Percentiles rank a stretch among this genome's conserved stretches.
phyloP scores from a whole-genome alignment of 2,797 vertebrate genomes.

The Gallinago solitaria region DNA sequence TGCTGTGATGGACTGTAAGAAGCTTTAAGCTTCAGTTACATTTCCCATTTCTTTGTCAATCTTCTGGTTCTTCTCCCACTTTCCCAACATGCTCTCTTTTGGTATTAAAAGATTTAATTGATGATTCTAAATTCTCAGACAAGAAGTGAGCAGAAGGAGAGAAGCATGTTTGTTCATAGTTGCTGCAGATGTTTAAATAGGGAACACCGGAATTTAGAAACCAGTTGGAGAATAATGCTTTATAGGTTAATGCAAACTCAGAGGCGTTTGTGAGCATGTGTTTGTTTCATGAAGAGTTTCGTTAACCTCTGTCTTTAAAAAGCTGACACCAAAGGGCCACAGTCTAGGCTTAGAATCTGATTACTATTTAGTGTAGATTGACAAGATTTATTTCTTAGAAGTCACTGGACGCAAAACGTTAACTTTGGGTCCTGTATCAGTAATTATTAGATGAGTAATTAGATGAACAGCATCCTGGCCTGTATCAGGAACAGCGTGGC shows the following conservation, averaged over 20 bases:
- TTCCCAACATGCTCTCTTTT: not conserved
- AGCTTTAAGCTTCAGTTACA: not conserved
- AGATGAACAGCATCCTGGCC: too few species aligned
- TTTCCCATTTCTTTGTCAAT: not conserved
- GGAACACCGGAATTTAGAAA: not conserved
- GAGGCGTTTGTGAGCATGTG: not conserved
- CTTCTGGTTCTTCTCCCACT: not conserved
- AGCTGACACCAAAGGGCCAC: not conserved
- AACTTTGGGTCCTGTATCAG: not conserved
- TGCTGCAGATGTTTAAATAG: not conserved
- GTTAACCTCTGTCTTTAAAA: not conserved
- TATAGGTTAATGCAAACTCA: not conserved
- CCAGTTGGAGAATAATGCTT: fast-evolving
- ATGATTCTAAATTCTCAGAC: not conserved
- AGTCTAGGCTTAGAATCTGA: not conserved
- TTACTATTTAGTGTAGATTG: not conserved
- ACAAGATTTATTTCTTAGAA: not conserved
- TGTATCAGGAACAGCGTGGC: too few species aligned
- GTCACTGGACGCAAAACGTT: not conserved
- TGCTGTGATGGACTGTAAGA: not conserved
- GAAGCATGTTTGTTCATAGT: fast-evolving
- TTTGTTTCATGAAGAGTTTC: not conserved
- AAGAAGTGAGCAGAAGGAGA: not conserved
- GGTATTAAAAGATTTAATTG: not conserved
- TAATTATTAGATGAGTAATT: not conserved